Percentiles rank a stretch among this genome's conserved stretches.
These are phyloP conservation scores for Trissolcus basalis DNA, from an alignment of 1,140 invertebrate genomes.

Conservation along the genomic window DNA sequence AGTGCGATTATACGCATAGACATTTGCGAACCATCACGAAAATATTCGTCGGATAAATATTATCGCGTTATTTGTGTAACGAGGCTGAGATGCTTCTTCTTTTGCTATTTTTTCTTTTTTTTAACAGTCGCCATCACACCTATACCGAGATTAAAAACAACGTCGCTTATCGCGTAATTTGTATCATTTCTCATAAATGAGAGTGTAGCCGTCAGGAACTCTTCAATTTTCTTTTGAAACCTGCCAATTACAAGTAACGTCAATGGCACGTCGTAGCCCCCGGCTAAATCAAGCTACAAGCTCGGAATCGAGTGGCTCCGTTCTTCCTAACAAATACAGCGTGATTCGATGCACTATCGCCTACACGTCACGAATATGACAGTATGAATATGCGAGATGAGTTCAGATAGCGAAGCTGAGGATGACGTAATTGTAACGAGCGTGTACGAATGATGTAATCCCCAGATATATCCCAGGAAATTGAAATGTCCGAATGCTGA, in stretches of 20 bases:
- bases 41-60: slow-evolving; percentile 25
- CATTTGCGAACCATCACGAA: neutral
- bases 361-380: slow-evolving; percentile 54
- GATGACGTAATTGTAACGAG: slow-evolving; percentile 57
- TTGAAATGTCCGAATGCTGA: slow-evolving; percentile 52
- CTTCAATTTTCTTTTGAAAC: slow-evolving; percentile 60
- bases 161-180: slow-evolving; percentile 53
- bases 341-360: slow-evolving; percentile 56
- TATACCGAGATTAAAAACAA: slow-evolving; percentile 42
- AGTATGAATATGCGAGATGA: slow-evolving; percentile 57
- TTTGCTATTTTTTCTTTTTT: neutral
- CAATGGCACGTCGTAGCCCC: slow-evolving; percentile 52
- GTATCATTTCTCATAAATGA: slow-evolving; percentile 55
- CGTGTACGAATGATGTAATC: slow-evolving; percentile 47
- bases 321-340: slow-evolving; percentile 53
- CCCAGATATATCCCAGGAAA: slow-evolving; percentile 48
- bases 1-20: too few relatives aligned
- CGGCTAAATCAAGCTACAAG: slow-evolving; percentile 53
- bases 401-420: slow-evolving; percentile 54
- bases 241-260: slow-evolving; percentile 60
- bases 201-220: slow-evolving; percentile 49
- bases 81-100: slow-evolving; percentile 11
- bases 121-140: slow-evolving; percentile 25
- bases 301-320: slow-evolving; percentile 56
- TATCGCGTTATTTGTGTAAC: slow-evolving; percentile 24